These are phyloP conservation scores for Harpagoxenus sublaevis DNA, from an alignment of 2,888 invertebrate species.

Conservation along the genomic window DNA sequence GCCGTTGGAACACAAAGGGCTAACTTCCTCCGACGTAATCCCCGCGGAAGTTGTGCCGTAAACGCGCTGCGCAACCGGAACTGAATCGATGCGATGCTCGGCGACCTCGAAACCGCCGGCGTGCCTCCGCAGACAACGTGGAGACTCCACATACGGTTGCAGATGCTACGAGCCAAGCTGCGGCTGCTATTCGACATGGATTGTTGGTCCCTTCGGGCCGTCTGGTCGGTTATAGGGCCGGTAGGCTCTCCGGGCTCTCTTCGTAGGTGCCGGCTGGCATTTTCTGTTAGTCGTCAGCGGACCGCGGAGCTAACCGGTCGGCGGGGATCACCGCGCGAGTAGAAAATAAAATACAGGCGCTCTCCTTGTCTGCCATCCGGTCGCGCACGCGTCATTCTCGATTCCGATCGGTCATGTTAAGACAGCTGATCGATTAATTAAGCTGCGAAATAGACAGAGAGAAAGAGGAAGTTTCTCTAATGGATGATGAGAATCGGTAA, in stretches of 20 bases:
- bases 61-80: conserved; percentile 46
- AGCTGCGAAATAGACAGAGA: not conserved
- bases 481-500: conserved; percentile 33
- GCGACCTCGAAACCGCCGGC: conserved; percentile 38
- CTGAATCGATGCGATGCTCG: conserved; percentile 48
- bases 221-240: conserved; percentile 74
- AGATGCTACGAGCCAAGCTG: conserved; percentile 57
- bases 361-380: not conserved
- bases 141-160: conserved; percentile 53
- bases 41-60: conserved; percentile 46
- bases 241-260: conserved; percentile 62
- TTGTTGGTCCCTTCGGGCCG: conserved; percentile 76
- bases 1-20: conserved; percentile 35
- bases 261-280: conserved; percentile 78
- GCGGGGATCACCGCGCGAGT: conserved; percentile 62
- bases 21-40: conserved; percentile 54
- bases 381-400: conserved; percentile 5
- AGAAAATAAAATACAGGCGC: conserved; percentile 32
- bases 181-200: conserved; percentile 73
- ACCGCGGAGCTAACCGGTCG: conserved; percentile 83
- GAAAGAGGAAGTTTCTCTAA: not conserved
- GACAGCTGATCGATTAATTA: conserved; percentile 22
- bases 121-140: conserved; percentile 23
- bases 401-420: not conserved
- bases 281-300: conserved; percentile 84